Evolutionary conservation across 2,113 vertebrate species (phyloP), one percentile per base, ranked within the genome.

Genomic region (Spheniscus mendiculus): DNA sequence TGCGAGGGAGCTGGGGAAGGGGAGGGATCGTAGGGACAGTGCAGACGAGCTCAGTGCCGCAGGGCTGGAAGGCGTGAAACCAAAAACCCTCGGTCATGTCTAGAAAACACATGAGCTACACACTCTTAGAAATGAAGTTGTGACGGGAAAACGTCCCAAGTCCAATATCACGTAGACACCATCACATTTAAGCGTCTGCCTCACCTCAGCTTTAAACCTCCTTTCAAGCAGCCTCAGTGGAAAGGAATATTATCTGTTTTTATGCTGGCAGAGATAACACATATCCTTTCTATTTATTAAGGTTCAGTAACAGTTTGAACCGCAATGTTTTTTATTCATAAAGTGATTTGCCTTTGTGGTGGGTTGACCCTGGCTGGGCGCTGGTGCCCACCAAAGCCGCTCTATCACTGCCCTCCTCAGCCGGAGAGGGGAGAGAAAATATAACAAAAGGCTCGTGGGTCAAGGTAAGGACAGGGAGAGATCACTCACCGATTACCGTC

Each of bases 121-220:
- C 17, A 11, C 10, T 7, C 16, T 13, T 32, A 32, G 38, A 53
- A 45, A 45, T 45, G 22, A 36, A 34, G 40, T 4, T 21, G 38
- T 53, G 74, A 79, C 34, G 47, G 61, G 44, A 27, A 42, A 69
- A 26, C 16, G 3, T 9, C 45, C 45, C 23, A 6, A 0, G 12
- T 52, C 52, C 2, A 0, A 1, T 1, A 32, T 15, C 62, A 29
- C 7, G 1, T 4, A 7, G 40, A 40, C 53, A 40, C 15, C 29
- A 12, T 15, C 69, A 36, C 9, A 5, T 62, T 7, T 40, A 15
- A 49, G 29, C n/a, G 25, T 34, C 38, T 69, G 45, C 53, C 52
- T 66, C 44, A 15, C 44, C 71, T 30, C 71, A 62, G 29, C 29
- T 72, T 52, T 52, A 27, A 65, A 23, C 22, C 23, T 63, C 36